These are phyloP conservation scores for Xyliphius kryptos DNA, from an alignment of 2,113 vertebrate genomes.

Conservation along the genomic window DNA sequence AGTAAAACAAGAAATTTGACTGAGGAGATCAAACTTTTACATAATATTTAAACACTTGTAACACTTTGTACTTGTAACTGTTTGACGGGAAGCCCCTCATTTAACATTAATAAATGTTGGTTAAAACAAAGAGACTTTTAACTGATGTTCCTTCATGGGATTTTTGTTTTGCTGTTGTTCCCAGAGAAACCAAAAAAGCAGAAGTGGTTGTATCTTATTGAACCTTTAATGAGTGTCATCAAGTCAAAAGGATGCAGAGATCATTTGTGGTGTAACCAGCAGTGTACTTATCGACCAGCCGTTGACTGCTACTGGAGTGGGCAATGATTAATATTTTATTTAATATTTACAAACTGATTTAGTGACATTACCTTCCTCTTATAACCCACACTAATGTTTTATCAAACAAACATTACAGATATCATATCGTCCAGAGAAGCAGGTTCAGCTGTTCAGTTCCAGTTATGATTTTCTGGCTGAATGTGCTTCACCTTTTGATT, in stretches of 20 bases:
- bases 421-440: background rate
- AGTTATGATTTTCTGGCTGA: background rate
- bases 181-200: background rate
- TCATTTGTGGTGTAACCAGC: background rate
- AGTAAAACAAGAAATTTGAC: no score
- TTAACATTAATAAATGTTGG: background rate
- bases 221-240: conserved; percentile 6
- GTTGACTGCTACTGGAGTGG: conserved; percentile 9
- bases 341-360: conserved; percentile 21
- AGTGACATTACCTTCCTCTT: background rate
- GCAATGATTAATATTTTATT: conserved; percentile 24
- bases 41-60: background rate
- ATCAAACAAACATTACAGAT: background rate
- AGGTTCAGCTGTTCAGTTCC: background rate
- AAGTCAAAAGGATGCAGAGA: background rate
- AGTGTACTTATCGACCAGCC: background rate
- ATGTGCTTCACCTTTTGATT: conserved; percentile 2
- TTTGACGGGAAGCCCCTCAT: conserved; percentile 2
- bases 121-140: background rate
- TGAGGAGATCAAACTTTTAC: no score
- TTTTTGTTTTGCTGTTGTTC: no score
- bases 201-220: background rate
- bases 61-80: conserved; percentile 2
- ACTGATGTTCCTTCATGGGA: background rate
- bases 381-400: conserved; percentile 1